Conservation (phyloP, 2,113 vertebrate genomes). For the Herpetotheres cachinnans region DNA sequence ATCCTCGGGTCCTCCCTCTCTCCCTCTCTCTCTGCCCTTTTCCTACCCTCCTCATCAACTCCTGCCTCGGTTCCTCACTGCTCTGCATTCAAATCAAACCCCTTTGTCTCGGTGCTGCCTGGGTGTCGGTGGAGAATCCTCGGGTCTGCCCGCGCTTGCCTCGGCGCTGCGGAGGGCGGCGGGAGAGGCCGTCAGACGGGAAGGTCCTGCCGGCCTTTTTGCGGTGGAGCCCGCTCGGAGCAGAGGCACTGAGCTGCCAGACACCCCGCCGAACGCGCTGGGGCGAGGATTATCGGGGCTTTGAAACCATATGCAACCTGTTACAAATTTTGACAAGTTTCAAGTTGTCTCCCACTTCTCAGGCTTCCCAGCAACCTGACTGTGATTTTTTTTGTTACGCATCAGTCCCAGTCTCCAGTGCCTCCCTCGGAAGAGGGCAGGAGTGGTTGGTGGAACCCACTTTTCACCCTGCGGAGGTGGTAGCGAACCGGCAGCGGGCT, state of each 20-base stretch:
- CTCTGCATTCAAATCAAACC: background rate
- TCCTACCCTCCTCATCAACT: background rate
- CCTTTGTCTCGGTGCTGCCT: background rate
- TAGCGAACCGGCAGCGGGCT: background rate
- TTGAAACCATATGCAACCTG: background rate
- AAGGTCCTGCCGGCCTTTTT: background rate
- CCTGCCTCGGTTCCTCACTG: background rate
- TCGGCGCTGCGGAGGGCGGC: background rate
- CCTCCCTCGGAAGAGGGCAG: background rate
- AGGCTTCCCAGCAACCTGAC: background rate
- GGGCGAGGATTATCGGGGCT: background rate
- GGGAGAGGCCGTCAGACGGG: background rate
- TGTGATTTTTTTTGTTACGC: background rate
- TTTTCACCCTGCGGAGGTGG: background rate
- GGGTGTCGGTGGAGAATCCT: background rate
- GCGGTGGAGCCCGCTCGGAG: no score
- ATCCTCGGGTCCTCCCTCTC: no score
- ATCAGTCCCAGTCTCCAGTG: no score
- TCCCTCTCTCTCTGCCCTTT: background rate
- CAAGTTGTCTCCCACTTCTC: background rate
- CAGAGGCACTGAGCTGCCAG: background rate
- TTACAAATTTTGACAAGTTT: background rate
- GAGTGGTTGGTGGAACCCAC: background rate
- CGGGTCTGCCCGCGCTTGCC: no score
- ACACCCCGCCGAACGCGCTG: fast-evolving